Base-by-base conservation (phyloP, 2,797 vertebrate genomes). In the Neosalanx taihuensis region DNA sequence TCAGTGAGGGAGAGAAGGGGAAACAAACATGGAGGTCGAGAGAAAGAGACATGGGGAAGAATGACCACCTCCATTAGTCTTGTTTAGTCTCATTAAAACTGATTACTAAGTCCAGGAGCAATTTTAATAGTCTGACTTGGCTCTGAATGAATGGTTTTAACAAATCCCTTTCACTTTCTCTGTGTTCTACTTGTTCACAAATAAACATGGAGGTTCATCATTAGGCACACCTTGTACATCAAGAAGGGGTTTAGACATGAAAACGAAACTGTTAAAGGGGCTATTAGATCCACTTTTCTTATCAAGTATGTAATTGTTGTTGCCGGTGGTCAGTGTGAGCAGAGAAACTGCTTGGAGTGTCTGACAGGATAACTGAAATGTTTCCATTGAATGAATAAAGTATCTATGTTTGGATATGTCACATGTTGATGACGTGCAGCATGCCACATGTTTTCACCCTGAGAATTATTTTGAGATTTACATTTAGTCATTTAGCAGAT, bases 61-160 rank as follows among this genome's bases (percentile, higher is more conserved):
- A 73, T 69, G 70, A 71, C 23, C 71, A 12, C 71, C 71, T 73
- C 75, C 81, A 82, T 79, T 73, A 78, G 70, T 73, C 72, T 4
- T 46, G 29, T 85, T 85, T 77, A 75, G 77, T 80, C 76, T 86
- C 77, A 83, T 86, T 84, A 77, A 74, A 72, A 80, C 75, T 83
- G 81, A 85, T 86, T 72, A 83, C 75, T 51, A 33, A 67, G 74
- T 75, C 37, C 10, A 76, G 66, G 78, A 80, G 74, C 64, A 64
- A 83, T 78, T 73, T 72, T n/a, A 76, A 72, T 53, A n/a, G 51
- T 53, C 51, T n/a, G 71, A 70, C 69, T 77, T 73, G 77, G 64
- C 69, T 59, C 73, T 75, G 72, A 76, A 72, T 76, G 75, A 78
- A 81, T 78, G 49, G 61, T 73, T 75, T 72, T 70, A 84, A 81